phyloP scores from a whole-genome alignment of 2,113 vertebrate genomes.

The Misgurnus anguillicaudatus region DNA sequence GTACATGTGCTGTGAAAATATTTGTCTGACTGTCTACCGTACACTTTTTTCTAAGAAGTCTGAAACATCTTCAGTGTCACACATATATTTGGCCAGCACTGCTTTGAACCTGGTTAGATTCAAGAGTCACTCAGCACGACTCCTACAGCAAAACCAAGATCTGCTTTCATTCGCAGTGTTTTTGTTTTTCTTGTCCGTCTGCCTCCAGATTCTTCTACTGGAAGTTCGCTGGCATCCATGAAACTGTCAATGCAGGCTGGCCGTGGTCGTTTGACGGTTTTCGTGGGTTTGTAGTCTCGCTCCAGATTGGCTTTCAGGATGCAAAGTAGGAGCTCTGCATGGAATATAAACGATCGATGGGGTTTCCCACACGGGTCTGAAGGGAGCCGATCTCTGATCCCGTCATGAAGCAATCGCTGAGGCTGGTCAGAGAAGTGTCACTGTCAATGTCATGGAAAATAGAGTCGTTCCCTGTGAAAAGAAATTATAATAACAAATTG shows the following conservation, averaged over 20 bases:
- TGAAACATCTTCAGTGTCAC: not conserved
- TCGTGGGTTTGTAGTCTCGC: constrained; percentile 6
- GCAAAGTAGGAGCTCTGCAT: constrained; percentile 97
- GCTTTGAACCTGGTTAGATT: not conserved
- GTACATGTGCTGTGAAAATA: not conserved
- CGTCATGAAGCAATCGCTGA: constrained; percentile 90
- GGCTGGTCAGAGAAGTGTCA: constrained; percentile 91
- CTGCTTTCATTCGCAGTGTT: not conserved
- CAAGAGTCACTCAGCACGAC: not conserved
- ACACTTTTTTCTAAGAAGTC: not conserved
- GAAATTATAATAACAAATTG: not conserved
- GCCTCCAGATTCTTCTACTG: not conserved
- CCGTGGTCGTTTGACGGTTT: not conserved
- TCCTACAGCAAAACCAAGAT: not conserved
- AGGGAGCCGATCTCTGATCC: constrained; percentile 82
- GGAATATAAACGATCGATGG: constrained; percentile 92
- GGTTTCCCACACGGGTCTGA: constrained; percentile 84
- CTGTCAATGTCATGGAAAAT: constrained; percentile 94
- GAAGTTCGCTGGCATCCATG: not conserved
- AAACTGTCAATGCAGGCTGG: not conserved
- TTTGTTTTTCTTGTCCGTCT: not conserved
- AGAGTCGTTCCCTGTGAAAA: constrained; percentile 81
- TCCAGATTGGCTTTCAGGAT: constrained; percentile 58
- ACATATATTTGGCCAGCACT: not conserved
- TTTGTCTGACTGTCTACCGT: not conserved